Evolutionary conservation across 64 coral and sea anemone genomes (phyloP), one percentile per base, ranked within the genome.

Genomic region (Porites lutea): DNA sequence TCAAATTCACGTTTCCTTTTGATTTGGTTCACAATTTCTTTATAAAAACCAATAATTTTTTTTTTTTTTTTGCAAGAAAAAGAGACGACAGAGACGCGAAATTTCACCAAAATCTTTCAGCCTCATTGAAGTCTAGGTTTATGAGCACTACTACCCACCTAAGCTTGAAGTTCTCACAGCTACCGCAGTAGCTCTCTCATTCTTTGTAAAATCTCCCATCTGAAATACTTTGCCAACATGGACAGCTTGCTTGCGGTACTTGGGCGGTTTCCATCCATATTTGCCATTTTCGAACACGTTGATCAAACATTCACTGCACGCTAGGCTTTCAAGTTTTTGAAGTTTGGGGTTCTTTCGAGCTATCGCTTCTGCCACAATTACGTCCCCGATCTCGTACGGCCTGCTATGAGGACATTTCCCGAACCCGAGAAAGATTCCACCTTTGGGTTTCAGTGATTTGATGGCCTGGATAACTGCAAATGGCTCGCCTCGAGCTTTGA

Each of bases 161-260:
- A 84, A 84, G 19, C 18, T 84, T 9, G 81, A 51, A 51, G 47
- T 52, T 68, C 69, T 84, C 20, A 51, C 61, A 21, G 81, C 81
- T 5, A 84, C 45, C 11, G 62, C 63, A 18, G 2, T 84, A 18
- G 60, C 44, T 68, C 23, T 84, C 15, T 84, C 81, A 52, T 84
- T 84, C 69, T 84, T 84, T 19, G 46, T n/a, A 4, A 68, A 8
- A 84, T 84, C 47, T 20, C 61, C 81, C 81, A 69, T 52, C 61
- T 84, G 81, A 7, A 69, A 27, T 68, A 84, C 63, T 22, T 64
- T 84, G 61, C 81, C 81, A 84, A 84, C 81, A 68, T 68, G 81
- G 14, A 69, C 63, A 46, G 44, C 45, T 64, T 84, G 81, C 52
- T 48, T 68, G 45, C 81, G 81, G 63, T 84, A 68, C 12, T 84